These are phyloP conservation scores for Larimichthys polyactis DNA, from an alignment of 2,113 vertebrate species.

Conservation along the genomic window DNA sequence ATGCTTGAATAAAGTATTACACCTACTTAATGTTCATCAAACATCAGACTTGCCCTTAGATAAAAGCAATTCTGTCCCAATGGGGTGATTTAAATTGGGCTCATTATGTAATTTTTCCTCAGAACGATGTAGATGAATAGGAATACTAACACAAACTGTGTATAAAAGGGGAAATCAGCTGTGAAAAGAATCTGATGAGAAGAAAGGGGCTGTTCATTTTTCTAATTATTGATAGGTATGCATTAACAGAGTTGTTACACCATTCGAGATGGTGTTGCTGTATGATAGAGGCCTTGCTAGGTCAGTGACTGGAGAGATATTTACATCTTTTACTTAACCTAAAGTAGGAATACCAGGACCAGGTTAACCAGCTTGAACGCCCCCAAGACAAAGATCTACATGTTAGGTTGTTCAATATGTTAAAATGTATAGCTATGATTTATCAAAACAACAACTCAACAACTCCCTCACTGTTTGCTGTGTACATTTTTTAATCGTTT, in stretches of 20 bases:
- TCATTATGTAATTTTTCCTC: conserved; percentile 30
- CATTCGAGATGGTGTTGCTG: background rate
- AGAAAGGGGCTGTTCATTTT: background rate
- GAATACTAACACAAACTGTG: background rate
- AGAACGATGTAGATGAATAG: background rate
- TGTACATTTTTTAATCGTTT: no score
- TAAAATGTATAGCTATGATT: background rate
- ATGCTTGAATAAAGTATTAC: conserved; percentile 17
- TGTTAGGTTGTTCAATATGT: background rate
- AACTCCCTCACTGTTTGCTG: no score
- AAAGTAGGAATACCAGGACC: background rate
- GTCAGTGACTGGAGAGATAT: no score
- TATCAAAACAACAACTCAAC: no score
- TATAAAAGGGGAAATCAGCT: conserved; percentile 7
- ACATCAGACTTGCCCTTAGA: conserved; percentile 16
- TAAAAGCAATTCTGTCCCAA: conserved; percentile 13
- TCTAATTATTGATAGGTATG: background rate
- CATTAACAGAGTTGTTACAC: background rate
- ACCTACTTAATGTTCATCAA: conserved; percentile 24
- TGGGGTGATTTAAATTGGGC: conserved; percentile 9
- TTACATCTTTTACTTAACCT: background rate
- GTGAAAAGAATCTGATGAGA: conserved; percentile 10
- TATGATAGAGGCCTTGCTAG: background rate
- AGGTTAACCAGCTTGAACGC: background rate
- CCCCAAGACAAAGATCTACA: no score